Evolutionary conservation across 2,797 vertebrate genomes (phyloP).

Genomic region (Heliangelus exortis): DNA sequence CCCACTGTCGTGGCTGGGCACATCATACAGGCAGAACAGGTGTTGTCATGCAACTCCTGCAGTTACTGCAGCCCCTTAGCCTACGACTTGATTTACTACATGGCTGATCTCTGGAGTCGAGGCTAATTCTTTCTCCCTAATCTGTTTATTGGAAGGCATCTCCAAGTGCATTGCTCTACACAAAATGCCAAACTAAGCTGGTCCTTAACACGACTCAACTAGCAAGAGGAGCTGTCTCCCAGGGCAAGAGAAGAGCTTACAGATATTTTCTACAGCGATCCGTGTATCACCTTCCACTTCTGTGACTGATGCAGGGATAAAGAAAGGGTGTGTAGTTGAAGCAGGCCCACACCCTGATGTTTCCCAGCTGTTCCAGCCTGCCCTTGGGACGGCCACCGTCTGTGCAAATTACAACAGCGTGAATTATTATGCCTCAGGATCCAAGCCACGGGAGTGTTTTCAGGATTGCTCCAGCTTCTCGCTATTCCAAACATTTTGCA

Average conservation of each 20-base stretch:
- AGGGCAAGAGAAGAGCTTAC: background rate
- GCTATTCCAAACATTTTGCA: conserved; percentile 50
- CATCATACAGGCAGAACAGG: fast-evolving
- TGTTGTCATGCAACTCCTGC: background rate
- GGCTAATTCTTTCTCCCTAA: background rate
- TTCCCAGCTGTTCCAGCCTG: conserved; percentile 57
- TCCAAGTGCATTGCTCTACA: background rate
- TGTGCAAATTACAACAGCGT: conserved; percentile 41
- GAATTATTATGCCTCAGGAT: conserved; percentile 15
- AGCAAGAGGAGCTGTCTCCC: background rate
- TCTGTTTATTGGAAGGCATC: background rate
- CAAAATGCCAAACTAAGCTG: background rate
- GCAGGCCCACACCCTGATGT: conserved; percentile 57
- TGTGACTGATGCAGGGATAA: conserved; percentile 3
- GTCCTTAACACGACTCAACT: background rate
- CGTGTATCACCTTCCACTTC: conserved; percentile 7
- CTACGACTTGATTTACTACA: background rate
- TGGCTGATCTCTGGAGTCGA: background rate
- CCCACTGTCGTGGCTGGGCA: background rate
- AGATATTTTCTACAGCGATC: background rate
- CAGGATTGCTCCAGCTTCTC: conserved; percentile 52
- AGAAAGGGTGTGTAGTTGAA: background rate
- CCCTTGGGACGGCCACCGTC: conserved; percentile 30
- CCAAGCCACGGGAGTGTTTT: conserved; percentile 27
- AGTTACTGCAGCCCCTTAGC: background rate